phyloP scores from a whole-genome alignment of 2,113 vertebrate genomes.

The Parus major region DNA sequence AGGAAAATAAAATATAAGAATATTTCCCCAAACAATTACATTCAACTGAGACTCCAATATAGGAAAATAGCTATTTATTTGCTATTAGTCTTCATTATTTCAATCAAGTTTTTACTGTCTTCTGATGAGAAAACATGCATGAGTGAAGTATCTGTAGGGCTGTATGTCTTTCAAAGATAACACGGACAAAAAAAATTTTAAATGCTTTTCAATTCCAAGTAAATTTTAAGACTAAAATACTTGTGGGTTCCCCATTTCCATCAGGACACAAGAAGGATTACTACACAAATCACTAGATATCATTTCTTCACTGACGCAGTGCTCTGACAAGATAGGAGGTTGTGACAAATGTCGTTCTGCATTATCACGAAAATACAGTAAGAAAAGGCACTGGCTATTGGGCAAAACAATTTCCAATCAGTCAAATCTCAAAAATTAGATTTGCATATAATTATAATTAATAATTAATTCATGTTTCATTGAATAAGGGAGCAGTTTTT shows the following conservation, averaged over 20 bases:
- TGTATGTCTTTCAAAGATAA: not conserved
- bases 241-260: not conserved
- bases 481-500: not conserved
- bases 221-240: not conserved
- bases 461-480: not conserved
- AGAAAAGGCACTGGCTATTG: not conserved
- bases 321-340: not conserved
- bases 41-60: not conserved
- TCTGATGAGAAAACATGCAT: not conserved
- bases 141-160: not conserved
- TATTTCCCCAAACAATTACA: not conserved
- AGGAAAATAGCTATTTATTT: not conserved
- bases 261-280: not conserved
- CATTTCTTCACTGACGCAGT: not conserved
- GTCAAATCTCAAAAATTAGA: not conserved
- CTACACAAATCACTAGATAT: not conserved
- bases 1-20: not conserved
- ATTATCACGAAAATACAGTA: not conserved
- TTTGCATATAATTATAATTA: not conserved
- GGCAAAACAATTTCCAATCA: not conserved
- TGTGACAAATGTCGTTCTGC: not conserved
- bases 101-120: not conserved
- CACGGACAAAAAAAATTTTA: not conserved
- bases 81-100: not conserved
- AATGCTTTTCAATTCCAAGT: not conserved